A percentile compares a stretch with the other conserved stretches of the same genome.
phyloP scores from a whole-genome alignment of 2,888 invertebrate genomes.

The Tachina lurida region DNA sequence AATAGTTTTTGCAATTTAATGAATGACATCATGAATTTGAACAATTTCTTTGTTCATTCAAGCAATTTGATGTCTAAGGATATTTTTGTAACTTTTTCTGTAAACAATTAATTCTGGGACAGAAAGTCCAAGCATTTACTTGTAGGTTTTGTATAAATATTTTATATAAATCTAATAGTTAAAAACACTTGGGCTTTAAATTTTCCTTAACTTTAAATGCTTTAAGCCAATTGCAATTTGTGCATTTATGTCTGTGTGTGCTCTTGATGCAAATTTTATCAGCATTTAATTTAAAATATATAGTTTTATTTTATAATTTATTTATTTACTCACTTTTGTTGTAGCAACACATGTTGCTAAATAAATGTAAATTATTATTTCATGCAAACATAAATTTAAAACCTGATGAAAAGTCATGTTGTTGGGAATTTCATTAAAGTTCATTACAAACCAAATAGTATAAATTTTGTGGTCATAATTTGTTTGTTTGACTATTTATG shows the following conservation, averaged over 20 bases:
- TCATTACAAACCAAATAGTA: background rate
- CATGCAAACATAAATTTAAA: constrained; percentile 18
- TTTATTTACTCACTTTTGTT: constrained; percentile 4
- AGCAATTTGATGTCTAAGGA: too few species aligned
- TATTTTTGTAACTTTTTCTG: too few species aligned
- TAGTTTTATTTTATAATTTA: constrained; percentile 8
- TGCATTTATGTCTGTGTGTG: background rate
- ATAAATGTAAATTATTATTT: background rate
- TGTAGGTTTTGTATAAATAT: too few species aligned
- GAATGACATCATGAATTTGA: too few species aligned
- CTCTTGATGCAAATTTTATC: background rate
- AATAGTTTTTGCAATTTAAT: too few species aligned
- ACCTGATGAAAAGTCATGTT: constrained; percentile 39
- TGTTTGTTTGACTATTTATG: constrained; percentile 1
- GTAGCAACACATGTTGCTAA: constrained; percentile 2
- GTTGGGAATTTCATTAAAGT: background rate
- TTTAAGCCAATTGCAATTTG: background rate
- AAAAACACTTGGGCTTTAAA: too few species aligned
- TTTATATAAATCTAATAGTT: too few species aligned
- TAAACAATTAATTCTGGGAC: too few species aligned
- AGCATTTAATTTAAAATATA: constrained; percentile 18
- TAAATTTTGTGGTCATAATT: constrained; percentile 25
- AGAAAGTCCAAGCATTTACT: too few species aligned
- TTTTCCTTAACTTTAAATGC: background rate
- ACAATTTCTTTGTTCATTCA: too few species aligned